These are phyloP conservation scores for Centropus bengalensis DNA, from an alignment of 2,113 vertebrate species.

Conservation along the genomic window DNA sequence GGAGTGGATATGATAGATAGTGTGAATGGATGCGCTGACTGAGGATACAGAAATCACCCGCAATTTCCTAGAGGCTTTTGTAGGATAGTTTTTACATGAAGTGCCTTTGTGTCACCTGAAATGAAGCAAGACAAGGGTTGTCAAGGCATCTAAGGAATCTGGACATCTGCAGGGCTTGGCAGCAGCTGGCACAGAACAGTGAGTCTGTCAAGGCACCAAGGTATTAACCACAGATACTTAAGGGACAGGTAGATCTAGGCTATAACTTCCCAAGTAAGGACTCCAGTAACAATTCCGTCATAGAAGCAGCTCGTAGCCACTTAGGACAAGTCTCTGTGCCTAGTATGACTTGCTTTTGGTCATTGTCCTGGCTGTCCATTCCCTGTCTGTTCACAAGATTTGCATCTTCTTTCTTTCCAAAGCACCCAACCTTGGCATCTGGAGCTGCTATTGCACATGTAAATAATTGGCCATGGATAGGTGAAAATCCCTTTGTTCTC, in stretches of 20 bases:
- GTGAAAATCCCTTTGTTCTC: background rate
- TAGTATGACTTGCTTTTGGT: background rate
- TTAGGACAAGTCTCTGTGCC: background rate
- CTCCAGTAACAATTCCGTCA: background rate
- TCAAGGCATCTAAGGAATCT: background rate
- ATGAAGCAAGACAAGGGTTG: background rate
- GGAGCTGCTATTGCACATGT: background rate
- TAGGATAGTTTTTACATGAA: background rate
- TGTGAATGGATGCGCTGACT: background rate
- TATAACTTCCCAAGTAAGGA: background rate
- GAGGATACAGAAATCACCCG: background rate
- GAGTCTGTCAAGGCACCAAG: background rate
- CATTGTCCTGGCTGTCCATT: background rate
- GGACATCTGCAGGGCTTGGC: background rate
- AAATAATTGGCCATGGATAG: background rate
- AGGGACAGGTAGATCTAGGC: background rate
- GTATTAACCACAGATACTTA: background rate
- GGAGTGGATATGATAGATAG: background rate
- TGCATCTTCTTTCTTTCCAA: background rate
- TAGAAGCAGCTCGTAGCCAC: background rate
- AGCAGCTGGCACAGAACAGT: background rate
- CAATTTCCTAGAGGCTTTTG: background rate
- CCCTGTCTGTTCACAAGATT: background rate
- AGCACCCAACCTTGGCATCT: fast-evolving
- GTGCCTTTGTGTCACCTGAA: background rate